Percentiles rank a stretch among this genome's conserved stretches.
phyloP scores from a whole-genome alignment of 2,797 vertebrate species.

The Aplochiton taeniatus region DNA sequence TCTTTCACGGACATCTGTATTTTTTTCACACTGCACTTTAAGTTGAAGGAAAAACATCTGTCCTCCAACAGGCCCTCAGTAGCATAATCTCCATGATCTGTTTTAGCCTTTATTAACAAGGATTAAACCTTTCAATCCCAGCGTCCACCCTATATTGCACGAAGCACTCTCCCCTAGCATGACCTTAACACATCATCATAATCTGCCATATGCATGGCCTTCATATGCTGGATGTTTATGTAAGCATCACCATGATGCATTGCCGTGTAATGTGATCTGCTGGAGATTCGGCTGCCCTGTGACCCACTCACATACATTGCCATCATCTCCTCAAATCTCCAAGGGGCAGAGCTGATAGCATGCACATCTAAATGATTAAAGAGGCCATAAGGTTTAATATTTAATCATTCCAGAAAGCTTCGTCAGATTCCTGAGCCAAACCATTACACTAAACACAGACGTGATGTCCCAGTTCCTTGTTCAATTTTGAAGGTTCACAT shows the following conservation, averaged over 20 bases:
- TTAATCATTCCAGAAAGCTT: background rate
- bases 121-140: too few relatives aligned
- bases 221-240: conserved; percentile 35
- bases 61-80: too few relatives aligned
- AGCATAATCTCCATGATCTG: too few relatives aligned
- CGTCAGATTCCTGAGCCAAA: background rate
- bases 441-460: too few relatives aligned
- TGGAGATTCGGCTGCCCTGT: conserved; percentile 21
- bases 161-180: too few relatives aligned
- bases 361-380: conserved; percentile 52
- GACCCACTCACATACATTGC: conserved; percentile 22
- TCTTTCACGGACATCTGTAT: too few relatives aligned
- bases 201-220: conserved; percentile 38
- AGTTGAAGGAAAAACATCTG: too few relatives aligned
- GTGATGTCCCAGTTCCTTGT: too few relatives aligned
- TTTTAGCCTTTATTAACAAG: too few relatives aligned
- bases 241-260: conserved; percentile 61
- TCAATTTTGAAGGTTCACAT: too few relatives aligned
- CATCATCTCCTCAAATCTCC: conserved; percentile 38
- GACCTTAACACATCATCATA: conserved; percentile 12
- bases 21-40: too few relatives aligned
- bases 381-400: background rate
- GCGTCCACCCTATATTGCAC: too few relatives aligned
- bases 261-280: conserved; percentile 55
- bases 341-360: conserved; percentile 24